These are phyloP conservation scores for Helicolenus hilgendorfi DNA, from an alignment of 2,797 vertebrate genomes.

Conservation along the genomic window DNA sequence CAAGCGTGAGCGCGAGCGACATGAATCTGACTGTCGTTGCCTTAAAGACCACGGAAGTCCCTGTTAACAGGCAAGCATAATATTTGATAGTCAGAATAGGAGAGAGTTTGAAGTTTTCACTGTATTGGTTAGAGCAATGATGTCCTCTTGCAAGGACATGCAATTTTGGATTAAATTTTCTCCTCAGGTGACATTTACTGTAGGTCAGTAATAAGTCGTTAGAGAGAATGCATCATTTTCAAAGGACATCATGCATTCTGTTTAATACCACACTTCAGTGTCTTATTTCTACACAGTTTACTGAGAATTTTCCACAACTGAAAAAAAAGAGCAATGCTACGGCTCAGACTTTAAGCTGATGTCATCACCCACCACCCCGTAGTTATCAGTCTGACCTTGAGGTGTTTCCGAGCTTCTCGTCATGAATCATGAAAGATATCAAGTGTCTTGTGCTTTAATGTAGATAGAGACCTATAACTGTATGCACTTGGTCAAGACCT, in stretches of 20 bases:
- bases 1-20: too few relatives aligned
- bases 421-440: slow-evolving; percentile 79
- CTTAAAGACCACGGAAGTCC: too few relatives aligned
- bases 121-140: background rate
- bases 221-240: background rate
- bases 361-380: slow-evolving; percentile 49
- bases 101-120: background rate
- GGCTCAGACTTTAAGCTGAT: slow-evolving; percentile 42
- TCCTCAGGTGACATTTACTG: slow-evolving; percentile 7
- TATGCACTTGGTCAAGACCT: slow-evolving; percentile 71
- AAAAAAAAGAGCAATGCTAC: slow-evolving; percentile 1
- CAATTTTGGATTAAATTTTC: background rate
- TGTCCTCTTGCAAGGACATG: background rate
- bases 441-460: slow-evolving; percentile 69
- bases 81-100: background rate
- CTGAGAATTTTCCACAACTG: background rate
- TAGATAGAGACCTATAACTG: slow-evolving; percentile 73
- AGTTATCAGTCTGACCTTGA: slow-evolving; percentile 80
- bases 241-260: background rate
- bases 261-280: background rate
- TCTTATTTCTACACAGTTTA: background rate
- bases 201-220: background rate
- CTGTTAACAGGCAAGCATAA: background rate
- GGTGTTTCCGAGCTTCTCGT: slow-evolving; percentile 44
- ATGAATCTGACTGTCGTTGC: too few relatives aligned